Evolutionary conservation across 2,797 vertebrate species (phyloP).

Genomic region (Alcedo atthis): DNA sequence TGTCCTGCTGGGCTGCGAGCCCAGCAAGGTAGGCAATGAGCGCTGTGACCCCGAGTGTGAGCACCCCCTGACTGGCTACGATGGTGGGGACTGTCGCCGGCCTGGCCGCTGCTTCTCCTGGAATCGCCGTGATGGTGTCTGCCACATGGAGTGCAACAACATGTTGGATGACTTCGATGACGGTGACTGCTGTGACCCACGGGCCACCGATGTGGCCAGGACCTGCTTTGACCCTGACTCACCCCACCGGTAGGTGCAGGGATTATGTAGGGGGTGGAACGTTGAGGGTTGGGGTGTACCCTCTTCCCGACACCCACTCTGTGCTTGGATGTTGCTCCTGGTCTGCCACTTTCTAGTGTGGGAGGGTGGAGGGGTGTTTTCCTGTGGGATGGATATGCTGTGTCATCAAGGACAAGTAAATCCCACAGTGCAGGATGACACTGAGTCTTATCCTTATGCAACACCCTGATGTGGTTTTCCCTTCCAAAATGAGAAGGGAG

Average conservation of each 20-base stretch:
- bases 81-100: slow-evolving; percentile 91
- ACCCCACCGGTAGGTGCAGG: slow-evolving; percentile 84
- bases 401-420: not conserved
- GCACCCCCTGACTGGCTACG: slow-evolving; percentile 91
- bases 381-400: fast-evolving
- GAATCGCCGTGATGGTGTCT: slow-evolving; percentile 90
- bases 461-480: not conserved
- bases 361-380: not conserved
- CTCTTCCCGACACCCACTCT: fast-evolving
- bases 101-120: slow-evolving; percentile 89
- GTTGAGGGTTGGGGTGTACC: fast-evolving
- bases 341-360: fast-evolving
- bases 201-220: slow-evolving; percentile 83
- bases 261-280: fast-evolving
- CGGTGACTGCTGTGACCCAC: slow-evolving; percentile 93
- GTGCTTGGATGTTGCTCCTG: fast-evolving
- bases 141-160: slow-evolving; percentile 92
- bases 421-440: fast-evolving
- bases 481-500: fast-evolving
- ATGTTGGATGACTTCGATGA: slow-evolving; percentile 94
- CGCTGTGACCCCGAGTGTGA: slow-evolving; percentile 94
- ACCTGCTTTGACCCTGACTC: slow-evolving; percentile 98
- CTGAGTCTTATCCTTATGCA: not conserved
- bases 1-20: slow-evolving; percentile 92
- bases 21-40: slow-evolving; percentile 93